A percentile compares a stretch with the other conserved stretches of the same genome.
These are phyloP conservation scores for Melanophora roralis DNA, from an alignment of 2,888 invertebrate species.

Conservation along the genomic window DNA sequence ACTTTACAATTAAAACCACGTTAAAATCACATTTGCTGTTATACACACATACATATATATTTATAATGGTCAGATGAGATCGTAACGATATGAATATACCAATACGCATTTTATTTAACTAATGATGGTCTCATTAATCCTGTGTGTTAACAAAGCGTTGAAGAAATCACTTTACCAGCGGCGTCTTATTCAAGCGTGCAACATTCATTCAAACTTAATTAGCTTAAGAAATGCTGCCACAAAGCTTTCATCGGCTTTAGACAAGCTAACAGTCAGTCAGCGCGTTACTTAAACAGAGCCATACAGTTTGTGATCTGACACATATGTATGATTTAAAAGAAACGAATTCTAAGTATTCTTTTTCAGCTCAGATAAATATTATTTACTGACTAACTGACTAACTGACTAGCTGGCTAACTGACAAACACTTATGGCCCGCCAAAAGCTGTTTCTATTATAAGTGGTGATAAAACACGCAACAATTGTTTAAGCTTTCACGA, in stretches of 20 bases:
- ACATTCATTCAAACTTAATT: constrained; percentile 38
- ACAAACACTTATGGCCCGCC: no score
- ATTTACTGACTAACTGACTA: background rate
- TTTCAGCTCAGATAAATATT: background rate
- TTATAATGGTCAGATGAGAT: constrained; percentile 44
- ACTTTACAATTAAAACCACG: constrained; percentile 74
- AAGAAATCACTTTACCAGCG: constrained; percentile 76
- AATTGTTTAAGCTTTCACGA: constrained; percentile 67
- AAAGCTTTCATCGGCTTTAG: constrained; percentile 27
- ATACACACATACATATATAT: background rate
- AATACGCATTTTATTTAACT: constrained; percentile 54
- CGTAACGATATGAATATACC: background rate
- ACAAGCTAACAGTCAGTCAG: background rate
- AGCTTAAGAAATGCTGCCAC: constrained; percentile 38
- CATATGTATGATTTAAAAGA: constrained; percentile 19
- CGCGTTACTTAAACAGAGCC: background rate
- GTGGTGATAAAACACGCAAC: constrained; percentile 73
- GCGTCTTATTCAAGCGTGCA: constrained; percentile 66
- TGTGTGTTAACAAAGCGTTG: constrained; percentile 74
- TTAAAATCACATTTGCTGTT: constrained; percentile 74
- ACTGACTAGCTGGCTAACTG: background rate
- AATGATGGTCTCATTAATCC: constrained; percentile 73
- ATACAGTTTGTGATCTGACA: constrained; percentile 10
- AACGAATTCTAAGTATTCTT: constrained; percentile 31
- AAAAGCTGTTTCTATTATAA: constrained; percentile 44